Conservation (phyloP, 2,888 invertebrate species). For the Mystacides longicornis region DNA sequence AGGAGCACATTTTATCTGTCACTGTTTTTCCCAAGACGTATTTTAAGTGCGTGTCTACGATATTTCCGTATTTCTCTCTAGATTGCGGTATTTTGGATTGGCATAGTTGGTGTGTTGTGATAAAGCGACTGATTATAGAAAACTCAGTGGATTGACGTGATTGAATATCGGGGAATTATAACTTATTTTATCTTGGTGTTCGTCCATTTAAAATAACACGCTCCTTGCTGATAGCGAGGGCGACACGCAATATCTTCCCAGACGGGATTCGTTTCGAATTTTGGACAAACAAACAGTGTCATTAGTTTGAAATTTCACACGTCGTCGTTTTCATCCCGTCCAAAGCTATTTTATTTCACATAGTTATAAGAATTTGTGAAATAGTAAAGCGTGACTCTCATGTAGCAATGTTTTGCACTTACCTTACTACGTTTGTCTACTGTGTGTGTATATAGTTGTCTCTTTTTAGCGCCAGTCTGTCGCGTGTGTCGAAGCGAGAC, state of each 20-base stretch:
- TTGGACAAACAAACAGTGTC: not conserved
- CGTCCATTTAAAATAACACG: conserved; percentile 16
- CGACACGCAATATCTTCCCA: conserved; percentile 5
- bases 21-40: conserved; percentile 21
- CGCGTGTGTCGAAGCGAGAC: conserved; percentile 8
- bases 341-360: not conserved
- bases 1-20: conserved; percentile 23
- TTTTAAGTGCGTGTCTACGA: conserved; percentile 21
- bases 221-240: conserved; percentile 12
- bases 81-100: conserved; percentile 6
- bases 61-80: conserved; percentile 17
- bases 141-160: conserved; percentile 1
- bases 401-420: conserved; percentile 24
- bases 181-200: conserved; percentile 17
- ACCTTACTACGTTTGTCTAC: conserved; percentile 22
- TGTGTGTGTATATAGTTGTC: conserved; percentile 14
- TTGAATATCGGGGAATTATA: conserved; percentile 3
- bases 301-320: not conserved
- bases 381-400: conserved; percentile 23
- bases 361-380: conserved; percentile 13
- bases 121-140: conserved; percentile 3
- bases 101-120: conserved; percentile 4
- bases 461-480: conserved; percentile 5
- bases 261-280: not conserved
- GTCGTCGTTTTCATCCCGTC: not conserved